A percentile compares a stretch with the other conserved stretches of the same genome.
Evolutionary conservation across 2,888 invertebrate genomes (phyloP).

Genomic region (Priapulus caudatus): DNA sequence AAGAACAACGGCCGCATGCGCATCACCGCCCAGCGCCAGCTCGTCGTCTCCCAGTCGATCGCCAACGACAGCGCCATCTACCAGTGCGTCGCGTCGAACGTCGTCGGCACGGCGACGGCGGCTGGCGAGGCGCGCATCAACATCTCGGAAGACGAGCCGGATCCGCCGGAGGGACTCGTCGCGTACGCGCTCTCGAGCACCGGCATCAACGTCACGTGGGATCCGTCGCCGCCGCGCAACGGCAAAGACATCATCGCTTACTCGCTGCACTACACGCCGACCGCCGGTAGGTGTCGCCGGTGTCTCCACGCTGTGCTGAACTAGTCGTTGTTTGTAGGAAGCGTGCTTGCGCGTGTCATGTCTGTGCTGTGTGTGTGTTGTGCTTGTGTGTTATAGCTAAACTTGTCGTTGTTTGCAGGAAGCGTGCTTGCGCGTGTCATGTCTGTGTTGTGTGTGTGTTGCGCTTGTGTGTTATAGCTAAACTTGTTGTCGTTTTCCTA

Average conservation of each 20-base stretch:
- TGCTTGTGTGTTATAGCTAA: too few species aligned
- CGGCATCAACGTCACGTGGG: not conserved
- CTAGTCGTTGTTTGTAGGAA: too few species aligned
- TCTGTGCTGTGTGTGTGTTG: too few species aligned
- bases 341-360: too few species aligned
- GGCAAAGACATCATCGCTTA: not conserved
- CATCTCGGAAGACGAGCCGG: not conserved
- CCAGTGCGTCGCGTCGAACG: not conserved
- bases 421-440: too few species aligned
- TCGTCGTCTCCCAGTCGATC: not conserved
- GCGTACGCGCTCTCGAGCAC: not conserved
- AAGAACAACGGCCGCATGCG: not conserved
- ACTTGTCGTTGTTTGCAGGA: too few species aligned
- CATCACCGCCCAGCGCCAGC: not conserved
- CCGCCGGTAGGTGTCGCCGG: not conserved
- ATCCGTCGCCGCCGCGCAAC: not conserved
- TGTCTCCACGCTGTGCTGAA: too few species aligned
- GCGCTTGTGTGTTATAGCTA: too few species aligned
- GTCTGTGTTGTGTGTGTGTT: too few species aligned
- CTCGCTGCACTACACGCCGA: constrained; percentile 1
- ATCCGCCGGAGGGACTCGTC: not conserved
- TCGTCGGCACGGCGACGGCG: not conserved
- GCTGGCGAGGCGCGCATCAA: not conserved
- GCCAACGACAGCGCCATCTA: not conserved
- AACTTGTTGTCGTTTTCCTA: too few species aligned